phyloP scores from a whole-genome alignment of 1,140 invertebrate genomes.

The Triops longicaudatus region DNA sequence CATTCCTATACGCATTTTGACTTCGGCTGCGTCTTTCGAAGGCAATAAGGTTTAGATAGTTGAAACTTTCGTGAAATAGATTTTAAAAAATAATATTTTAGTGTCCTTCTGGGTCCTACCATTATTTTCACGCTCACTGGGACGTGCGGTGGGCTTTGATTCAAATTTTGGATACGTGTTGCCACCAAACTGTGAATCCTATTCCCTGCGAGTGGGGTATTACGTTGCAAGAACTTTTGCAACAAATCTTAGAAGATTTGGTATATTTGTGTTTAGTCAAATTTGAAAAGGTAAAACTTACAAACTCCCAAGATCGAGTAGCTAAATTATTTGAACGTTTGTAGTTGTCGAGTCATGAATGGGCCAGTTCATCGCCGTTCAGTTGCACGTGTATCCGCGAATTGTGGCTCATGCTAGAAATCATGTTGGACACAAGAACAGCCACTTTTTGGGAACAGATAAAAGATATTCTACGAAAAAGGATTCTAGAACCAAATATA shows the following conservation, averaged over 20 bases:
- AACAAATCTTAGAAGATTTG: neutral
- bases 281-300: neutral
- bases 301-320: neutral
- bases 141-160: neutral
- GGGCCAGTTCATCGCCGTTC: neutral
- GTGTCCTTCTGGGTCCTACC: neutral
- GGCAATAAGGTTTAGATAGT: neutral
- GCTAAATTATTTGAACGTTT: neutral
- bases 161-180: neutral
- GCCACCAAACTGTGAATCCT: neutral
- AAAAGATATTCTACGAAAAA: neutral
- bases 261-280: neutral
- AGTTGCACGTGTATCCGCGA: neutral
- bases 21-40: neutral
- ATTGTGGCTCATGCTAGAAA: neutral
- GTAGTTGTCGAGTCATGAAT: neutral
- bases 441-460: neutral
- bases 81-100: neutral
- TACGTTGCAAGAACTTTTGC: neutral
- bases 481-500: neutral
- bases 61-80: neutral
- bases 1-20: neutral
- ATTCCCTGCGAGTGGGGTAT: neutral
- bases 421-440: neutral
- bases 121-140: neutral